Conservation (phyloP, 2,113 vertebrate species). For the Eonycteris spelaea region DNA sequence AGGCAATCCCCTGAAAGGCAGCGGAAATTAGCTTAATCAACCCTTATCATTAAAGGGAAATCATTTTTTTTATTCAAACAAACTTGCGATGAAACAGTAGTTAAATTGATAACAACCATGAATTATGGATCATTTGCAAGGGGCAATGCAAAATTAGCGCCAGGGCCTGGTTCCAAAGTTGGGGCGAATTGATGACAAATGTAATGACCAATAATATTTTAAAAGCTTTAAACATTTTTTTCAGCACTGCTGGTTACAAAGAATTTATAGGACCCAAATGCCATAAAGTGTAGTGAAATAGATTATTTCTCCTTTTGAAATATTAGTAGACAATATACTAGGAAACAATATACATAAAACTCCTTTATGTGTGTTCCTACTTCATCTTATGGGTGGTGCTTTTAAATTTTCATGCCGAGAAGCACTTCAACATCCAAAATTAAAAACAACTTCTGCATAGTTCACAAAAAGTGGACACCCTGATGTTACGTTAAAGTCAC, state of each 20-base stretch:
- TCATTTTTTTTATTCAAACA: constrained; percentile 59
- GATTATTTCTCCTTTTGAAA: constrained; percentile 77
- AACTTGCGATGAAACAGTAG: constrained; percentile 37
- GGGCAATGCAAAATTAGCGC: constrained; percentile 72
- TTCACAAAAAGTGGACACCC: background rate
- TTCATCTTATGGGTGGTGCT: background rate
- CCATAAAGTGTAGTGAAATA: constrained; percentile 75
- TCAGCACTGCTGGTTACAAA: constrained; percentile 53
- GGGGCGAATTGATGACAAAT: constrained; percentile 77
- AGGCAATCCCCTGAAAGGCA: background rate
- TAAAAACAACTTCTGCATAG: background rate
- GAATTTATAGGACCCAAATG: constrained; percentile 77
- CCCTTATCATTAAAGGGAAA: constrained; percentile 51
- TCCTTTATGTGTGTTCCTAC: constrained; percentile 43
- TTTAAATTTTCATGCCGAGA: background rate
- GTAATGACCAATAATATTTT: constrained; percentile 79
- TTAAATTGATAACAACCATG: constrained; percentile 68
- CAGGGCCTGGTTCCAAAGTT: constrained; percentile 74
- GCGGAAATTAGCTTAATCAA: constrained; percentile 67
- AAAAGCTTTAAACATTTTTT: constrained; percentile 73
- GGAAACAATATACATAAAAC: constrained; percentile 60
- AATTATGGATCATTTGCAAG: constrained; percentile 73
- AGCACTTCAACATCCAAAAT: background rate
- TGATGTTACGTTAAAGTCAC: background rate
- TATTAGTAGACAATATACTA: constrained; percentile 61